phyloP scores from a whole-genome alignment of 2,113 vertebrate species.

The Zeus faber region DNA sequence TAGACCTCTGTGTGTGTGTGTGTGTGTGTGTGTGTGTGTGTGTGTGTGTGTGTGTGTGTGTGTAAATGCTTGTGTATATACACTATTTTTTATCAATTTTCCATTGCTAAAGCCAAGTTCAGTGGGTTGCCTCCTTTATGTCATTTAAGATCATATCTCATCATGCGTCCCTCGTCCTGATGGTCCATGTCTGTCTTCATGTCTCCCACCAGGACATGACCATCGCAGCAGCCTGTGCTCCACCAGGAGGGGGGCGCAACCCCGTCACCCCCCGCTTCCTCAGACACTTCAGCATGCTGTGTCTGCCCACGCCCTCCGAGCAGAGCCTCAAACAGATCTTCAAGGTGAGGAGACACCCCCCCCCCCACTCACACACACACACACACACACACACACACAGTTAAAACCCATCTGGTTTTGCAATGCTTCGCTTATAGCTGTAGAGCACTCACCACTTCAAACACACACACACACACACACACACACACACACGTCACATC shows the following conservation, averaged over 20 bases:
- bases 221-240: conserved; percentile 79
- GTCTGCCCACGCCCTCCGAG: conserved; percentile 81
- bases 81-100: no score
- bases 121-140: background rate
- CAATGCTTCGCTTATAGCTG: no score
- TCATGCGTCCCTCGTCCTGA: background rate
- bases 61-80: no score
- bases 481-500: conserved; percentile 11
- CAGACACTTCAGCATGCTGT: conserved; percentile 83
- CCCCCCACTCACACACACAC: background rate
- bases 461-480: background rate
- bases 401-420: no score
- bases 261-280: conserved; percentile 82
- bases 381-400: background rate
- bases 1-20: background rate
- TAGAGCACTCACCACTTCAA: background rate
- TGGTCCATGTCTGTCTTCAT: background rate
- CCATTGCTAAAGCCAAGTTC: no score
- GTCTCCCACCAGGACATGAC: conserved; percentile 74
- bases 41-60: no score
- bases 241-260: conserved; percentile 84
- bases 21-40: background rate
- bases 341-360: conserved; percentile 65
- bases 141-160: no score
- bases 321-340: conserved; percentile 86